Evolutionary conservation across 2,888 invertebrate species (phyloP).

Genomic region (Philhelius pedissequus): DNA sequence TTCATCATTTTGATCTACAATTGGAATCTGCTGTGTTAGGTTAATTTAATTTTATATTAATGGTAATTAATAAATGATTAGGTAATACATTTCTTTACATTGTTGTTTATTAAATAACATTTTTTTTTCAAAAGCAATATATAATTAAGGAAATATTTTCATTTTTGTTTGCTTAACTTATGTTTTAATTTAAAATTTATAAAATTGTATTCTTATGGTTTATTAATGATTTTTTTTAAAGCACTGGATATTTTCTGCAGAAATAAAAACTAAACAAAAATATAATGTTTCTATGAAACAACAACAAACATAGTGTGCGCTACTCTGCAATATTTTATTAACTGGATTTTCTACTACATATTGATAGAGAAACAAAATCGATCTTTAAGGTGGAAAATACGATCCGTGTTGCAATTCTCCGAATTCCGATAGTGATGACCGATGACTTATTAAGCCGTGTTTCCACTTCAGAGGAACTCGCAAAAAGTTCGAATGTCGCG

Average conservation of each 20-base stretch:
- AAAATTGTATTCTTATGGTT: background rate
- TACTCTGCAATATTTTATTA: background rate
- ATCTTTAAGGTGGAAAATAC: too few relatives aligned
- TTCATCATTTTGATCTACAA: constrained; percentile 42
- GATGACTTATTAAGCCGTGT: too few relatives aligned
- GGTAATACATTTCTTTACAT: constrained; percentile 37
- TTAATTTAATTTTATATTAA: constrained; percentile 24
- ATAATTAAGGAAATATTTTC: constrained; percentile 11
- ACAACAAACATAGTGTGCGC: background rate
- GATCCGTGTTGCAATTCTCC: too few relatives aligned
- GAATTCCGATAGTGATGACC: too few relatives aligned
- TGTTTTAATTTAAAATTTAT: constrained; percentile 16
- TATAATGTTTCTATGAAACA: background rate
- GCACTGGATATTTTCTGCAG: constrained; percentile 8
- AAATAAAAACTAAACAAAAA: background rate
- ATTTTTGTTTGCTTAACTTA: background rate
- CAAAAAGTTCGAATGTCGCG: too few relatives aligned
- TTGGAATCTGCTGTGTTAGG: constrained; percentile 57
- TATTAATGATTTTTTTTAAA: background rate
- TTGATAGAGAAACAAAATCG: background rate
- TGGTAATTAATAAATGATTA: constrained; percentile 34
- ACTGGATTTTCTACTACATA: too few relatives aligned
- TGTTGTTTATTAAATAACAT: background rate
- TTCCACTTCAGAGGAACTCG: too few relatives aligned
- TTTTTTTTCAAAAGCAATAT: constrained; percentile 6